phyloP scores from a whole-genome alignment of 2,797 vertebrate species.

The Anguilla megastoma region DNA sequence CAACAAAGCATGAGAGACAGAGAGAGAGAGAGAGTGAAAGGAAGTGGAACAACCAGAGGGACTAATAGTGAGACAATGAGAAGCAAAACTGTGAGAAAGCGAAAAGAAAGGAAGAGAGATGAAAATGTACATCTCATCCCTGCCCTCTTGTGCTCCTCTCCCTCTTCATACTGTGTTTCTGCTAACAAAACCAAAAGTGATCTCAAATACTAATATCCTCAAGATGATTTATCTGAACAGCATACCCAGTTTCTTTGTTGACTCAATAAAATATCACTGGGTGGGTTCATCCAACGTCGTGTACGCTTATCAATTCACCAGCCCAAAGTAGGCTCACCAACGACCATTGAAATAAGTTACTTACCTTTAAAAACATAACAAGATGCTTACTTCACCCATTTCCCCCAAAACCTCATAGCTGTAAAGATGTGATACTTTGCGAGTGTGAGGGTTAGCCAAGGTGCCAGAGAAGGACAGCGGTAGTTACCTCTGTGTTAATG shows the following conservation, averaged over 20 bases:
- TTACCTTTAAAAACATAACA: neutral
- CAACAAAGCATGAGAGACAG: neutral
- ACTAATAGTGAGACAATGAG: neutral
- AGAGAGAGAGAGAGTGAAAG: neutral
- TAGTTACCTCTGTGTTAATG: conserved; percentile 16
- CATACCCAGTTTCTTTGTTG: neutral
- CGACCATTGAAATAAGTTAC: neutral
- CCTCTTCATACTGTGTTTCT: neutral
- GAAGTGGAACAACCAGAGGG: neutral
- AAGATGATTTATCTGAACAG: neutral
- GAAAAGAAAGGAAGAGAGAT: neutral
- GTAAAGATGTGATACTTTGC: conserved; percentile 1
- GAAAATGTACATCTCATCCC: neutral
- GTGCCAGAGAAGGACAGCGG: neutral
- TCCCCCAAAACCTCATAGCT: neutral
- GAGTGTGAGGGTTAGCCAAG: neutral
- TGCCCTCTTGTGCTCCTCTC: neutral
- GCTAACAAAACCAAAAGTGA: neutral
- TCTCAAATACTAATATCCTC: neutral
- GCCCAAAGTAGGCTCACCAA: neutral
- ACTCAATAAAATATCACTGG: neutral
- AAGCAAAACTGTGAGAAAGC: neutral
- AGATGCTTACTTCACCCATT: neutral
- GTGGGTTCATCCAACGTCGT: neutral
- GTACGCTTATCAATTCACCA: neutral